Evolutionary conservation across 2,113 vertebrate genomes (phyloP), one percentile per base, ranked within the genome.

Genomic region (Chrysochloris asiatica): DNA sequence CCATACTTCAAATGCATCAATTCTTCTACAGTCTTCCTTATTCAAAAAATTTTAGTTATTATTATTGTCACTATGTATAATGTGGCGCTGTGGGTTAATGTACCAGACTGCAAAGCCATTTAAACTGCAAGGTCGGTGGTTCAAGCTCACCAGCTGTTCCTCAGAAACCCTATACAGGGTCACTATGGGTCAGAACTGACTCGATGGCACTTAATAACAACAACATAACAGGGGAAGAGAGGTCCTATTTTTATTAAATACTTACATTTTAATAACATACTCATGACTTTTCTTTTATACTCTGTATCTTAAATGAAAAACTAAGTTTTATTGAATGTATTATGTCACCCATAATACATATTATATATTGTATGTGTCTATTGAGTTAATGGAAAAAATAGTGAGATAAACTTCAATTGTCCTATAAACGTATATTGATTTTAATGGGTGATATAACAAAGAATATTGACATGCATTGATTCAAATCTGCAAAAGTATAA

Each of bases 401-500:
- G 1, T 88, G 17, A 9, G 22, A 4, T 79, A 50, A 59, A 30
- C 14, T 17, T 80, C 41, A 72, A 30, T 38, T 52, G 2, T 8
- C 24, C 16, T 67, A 8, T 28, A 26, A 88, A 85, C 81, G 82
- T 67, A 71, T 38, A 78, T 61, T 63, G 90, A 1, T 79, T 92
- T 88, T 81, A n/a, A 72, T 16, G 43, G 2, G n/a, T 71, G 45
- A 65, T 54, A 0, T 38, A 91, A n/a, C 12, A 86, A 61, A 48
- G 14, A 8, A 17, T 50, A 95, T 89, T 61, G 83, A 83, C 30
- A 88, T 75, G 82, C 41, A 56, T 81, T 90, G 89, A 45, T 54
- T 94, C 43, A 92, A 94, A 85, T 2, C 79, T 13, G 17, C 1
- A 90, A 92, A 97, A 96, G 43, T 1, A 80, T 91, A 92, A 91